A percentile compares a stretch with the other conserved stretches of the same genome.
Evolutionary conservation across 2,113 vertebrate genomes (phyloP).

Genomic region (Dicentrarchus labrax): DNA sequence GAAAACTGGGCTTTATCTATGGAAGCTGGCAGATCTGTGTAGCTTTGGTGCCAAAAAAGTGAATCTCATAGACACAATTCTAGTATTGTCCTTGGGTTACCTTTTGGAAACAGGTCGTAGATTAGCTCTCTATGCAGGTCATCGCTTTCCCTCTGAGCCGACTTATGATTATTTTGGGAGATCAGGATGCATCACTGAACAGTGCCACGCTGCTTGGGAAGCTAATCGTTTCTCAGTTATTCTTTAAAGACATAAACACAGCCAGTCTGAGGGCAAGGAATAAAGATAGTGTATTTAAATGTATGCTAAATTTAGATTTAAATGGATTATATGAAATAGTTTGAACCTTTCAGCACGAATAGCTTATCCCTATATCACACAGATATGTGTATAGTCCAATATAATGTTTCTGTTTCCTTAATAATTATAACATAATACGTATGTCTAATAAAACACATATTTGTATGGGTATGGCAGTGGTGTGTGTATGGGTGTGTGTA

Average conservation of each 20-base stretch:
- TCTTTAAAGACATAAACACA: slow-evolving; percentile 1
- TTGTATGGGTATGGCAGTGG: background rate
- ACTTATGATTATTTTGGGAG: slow-evolving; percentile 11
- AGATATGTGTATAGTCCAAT: background rate
- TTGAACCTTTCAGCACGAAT: background rate
- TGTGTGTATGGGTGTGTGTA: background rate
- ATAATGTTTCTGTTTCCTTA: background rate
- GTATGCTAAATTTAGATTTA: background rate
- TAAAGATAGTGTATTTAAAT: background rate
- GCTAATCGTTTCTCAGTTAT: background rate
- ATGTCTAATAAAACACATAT: background rate
- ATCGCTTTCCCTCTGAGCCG: slow-evolving; percentile 13
- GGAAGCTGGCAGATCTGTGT: background rate
- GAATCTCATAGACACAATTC: background rate
- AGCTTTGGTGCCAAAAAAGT: background rate
- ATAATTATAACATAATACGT: background rate
- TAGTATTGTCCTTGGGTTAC: background rate
- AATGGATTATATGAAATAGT: background rate
- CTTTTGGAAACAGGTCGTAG: background rate
- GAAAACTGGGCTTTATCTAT: background rate
- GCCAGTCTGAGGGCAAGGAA: background rate
- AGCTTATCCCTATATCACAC: background rate
- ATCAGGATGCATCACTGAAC: background rate
- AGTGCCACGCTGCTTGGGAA: background rate
- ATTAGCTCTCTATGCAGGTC: slow-evolving; percentile 6